phyloP scores from a whole-genome alignment of 1,140 invertebrate species.

The Neodiprion lecontei region DNA sequence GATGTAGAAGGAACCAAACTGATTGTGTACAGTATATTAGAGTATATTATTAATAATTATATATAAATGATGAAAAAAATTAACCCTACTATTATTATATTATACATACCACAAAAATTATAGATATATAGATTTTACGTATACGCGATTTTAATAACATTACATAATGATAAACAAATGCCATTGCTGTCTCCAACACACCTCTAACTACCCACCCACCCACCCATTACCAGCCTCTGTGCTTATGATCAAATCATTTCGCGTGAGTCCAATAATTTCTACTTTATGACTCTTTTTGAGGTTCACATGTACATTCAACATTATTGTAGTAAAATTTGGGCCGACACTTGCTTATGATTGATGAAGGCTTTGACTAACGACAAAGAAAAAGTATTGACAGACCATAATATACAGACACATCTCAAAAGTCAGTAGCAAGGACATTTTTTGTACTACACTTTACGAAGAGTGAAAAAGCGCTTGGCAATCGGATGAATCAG shows the following conservation, averaged over 20 bases:
- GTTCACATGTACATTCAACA: not conserved
- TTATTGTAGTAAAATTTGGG: not conserved
- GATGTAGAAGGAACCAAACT: constrained; percentile 50
- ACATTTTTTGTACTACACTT: too few species aligned
- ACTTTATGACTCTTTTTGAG: not conserved
- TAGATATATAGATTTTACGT: constrained; percentile 38
- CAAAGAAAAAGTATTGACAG: not conserved
- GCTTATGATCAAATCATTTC: not conserved
- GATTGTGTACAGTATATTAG: constrained; percentile 60
- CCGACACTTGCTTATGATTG: not conserved
- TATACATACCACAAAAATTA: constrained; percentile 36
- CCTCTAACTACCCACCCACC: not conserved
- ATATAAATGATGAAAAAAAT: constrained; percentile 42
- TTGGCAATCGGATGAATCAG: too few species aligned
- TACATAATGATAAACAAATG: not conserved
- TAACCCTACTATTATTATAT: constrained; percentile 24
- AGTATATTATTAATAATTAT: constrained; percentile 57
- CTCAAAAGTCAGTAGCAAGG: too few species aligned
- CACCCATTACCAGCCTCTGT: not conserved
- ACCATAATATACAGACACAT: too few species aligned
- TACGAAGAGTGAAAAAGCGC: too few species aligned
- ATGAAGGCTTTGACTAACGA: not conserved
- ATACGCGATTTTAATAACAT: constrained; percentile 30
- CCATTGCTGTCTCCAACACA: not conserved
- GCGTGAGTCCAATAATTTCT: not conserved